These are phyloP conservation scores for Cheilosia vernalis DNA, from an alignment of 2,888 invertebrate species.

Conservation along the genomic window DNA sequence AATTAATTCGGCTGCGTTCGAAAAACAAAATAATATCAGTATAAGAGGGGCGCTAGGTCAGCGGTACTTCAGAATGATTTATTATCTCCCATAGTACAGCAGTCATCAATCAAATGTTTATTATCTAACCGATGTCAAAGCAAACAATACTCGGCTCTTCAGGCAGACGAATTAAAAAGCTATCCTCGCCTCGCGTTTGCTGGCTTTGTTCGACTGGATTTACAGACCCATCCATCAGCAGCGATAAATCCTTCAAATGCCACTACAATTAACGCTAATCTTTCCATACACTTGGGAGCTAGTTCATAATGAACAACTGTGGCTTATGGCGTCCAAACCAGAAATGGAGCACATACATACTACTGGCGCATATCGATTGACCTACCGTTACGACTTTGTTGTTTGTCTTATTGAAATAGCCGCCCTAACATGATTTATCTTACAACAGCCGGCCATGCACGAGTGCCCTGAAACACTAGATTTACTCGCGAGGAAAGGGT, in stretches of 20 bases:
- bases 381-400: slow-evolving; percentile 33
- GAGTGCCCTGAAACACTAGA: slow-evolving; percentile 43
- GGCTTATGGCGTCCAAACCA: neutral
- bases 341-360: neutral
- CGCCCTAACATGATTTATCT: slow-evolving; percentile 8
- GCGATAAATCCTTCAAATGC: slow-evolving; percentile 24
- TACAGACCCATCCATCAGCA: slow-evolving; percentile 40
- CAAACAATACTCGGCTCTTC: slow-evolving; percentile 45
- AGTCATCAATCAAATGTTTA: slow-evolving; percentile 62
- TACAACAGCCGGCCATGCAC: slow-evolving; percentile 30
- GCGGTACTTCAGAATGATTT: slow-evolving; percentile 59
- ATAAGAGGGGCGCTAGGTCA: slow-evolving; percentile 33
- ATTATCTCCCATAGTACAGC: slow-evolving; percentile 28
- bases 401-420: slow-evolving; percentile 7
- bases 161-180: slow-evolving; percentile 22
- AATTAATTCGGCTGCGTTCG: slow-evolving; percentile 40
- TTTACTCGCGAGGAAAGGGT: slow-evolving; percentile 38
- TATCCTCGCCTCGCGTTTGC: slow-evolving; percentile 13
- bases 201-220: neutral
- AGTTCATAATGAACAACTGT: neutral
- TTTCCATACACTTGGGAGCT: slow-evolving; percentile 2
- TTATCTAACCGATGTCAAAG: slow-evolving; percentile 60
- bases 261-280: slow-evolving; percentile 39
- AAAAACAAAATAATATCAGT: slow-evolving; percentile 2
- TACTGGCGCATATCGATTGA: slow-evolving; percentile 1